A percentile compares a stretch with the other conserved stretches of the same genome.
These are phyloP conservation scores for Phodopus roborovskii DNA, from an alignment of 2,113 vertebrate genomes.

Conservation along the genomic window DNA sequence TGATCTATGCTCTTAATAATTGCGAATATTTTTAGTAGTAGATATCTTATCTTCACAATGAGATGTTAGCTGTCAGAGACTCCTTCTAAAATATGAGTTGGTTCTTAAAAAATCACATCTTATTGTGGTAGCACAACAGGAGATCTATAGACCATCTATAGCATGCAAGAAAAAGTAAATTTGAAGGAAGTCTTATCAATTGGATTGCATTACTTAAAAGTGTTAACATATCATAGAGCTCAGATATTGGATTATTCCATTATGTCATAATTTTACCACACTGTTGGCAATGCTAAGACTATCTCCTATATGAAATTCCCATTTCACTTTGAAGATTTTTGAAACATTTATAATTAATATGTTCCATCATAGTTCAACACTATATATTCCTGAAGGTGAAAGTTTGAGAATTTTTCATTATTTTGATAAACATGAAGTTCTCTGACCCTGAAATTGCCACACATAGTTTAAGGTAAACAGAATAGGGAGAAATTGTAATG, in stretches of 20 bases:
- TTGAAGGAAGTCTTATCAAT: slow-evolving; percentile 16
- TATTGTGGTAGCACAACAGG: not conserved
- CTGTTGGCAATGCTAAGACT: not conserved
- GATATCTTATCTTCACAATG: not conserved
- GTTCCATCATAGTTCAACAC: not conserved
- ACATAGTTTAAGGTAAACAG: slow-evolving; percentile 25
- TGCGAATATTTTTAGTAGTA: not conserved
- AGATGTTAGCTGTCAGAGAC: not conserved
- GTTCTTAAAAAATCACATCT: not conserved
- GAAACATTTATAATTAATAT: slow-evolving; percentile 21
- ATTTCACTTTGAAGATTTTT: not conserved
- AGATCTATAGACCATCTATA: not conserved
- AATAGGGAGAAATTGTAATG: not conserved
- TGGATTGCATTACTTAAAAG: not conserved
- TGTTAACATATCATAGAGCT: not conserved
- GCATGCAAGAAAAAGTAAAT: not conserved
- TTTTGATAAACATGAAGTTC: slow-evolving; percentile 30
- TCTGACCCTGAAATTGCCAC: not conserved
- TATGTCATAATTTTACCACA: not conserved
- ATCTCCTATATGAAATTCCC: not conserved
- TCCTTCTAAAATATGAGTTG: not conserved
- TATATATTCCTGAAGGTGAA: not conserved
- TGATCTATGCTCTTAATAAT: not conserved
- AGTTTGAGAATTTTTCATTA: not conserved
- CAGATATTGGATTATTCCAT: not conserved